Evolutionary conservation across 2,888 invertebrate species (phyloP).

Genomic region (Leptarthrus brevirostris): DNA sequence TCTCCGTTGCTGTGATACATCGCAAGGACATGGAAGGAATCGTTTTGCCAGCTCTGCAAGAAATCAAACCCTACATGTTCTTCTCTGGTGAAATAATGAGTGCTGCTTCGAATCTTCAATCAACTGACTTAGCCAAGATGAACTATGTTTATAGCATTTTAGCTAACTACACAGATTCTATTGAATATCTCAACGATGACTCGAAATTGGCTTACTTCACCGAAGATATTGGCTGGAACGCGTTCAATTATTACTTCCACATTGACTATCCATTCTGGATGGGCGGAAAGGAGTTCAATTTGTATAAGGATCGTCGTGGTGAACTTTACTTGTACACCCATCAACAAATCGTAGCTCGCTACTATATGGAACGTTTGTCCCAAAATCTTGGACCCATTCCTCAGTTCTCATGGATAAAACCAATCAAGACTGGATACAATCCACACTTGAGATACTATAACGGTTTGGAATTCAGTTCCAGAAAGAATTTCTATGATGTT

Average conservation of each 20-base stretch:
- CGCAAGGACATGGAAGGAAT: conserved; percentile 75
- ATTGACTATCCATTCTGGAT: conserved; percentile 76
- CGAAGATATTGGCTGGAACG: conserved; percentile 77
- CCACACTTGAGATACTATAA: conserved; percentile 74
- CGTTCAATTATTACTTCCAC: conserved; percentile 73
- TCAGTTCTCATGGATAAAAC: conserved; percentile 69
- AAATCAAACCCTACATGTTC: conserved; percentile 82
- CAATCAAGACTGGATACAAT: conserved; percentile 72
- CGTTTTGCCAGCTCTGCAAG: conserved; percentile 78
- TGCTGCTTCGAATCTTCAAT: conserved; percentile 72
- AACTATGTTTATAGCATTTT: conserved; percentile 63
- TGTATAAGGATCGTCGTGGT: conserved; percentile 72
- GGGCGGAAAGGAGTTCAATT: conserved; percentile 69
- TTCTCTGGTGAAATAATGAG: conserved; percentile 78
- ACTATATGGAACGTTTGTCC: conserved; percentile 80
- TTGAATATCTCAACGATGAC: conserved; percentile 69
- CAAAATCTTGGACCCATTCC: conserved; percentile 76
- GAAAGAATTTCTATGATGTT: conserved; percentile 71
- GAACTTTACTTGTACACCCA: conserved; percentile 75
- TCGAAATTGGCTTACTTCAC: conserved; percentile 76
- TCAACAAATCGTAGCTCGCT: conserved; percentile 78
- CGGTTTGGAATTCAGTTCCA: conserved; percentile 74
- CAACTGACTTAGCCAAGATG: conserved; percentile 68
- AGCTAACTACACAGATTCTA: conserved; percentile 73
- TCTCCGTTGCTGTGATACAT: conserved; percentile 76